phyloP scores from a whole-genome alignment of 2,888 invertebrate species.

The Oasisia sp. region DNA sequence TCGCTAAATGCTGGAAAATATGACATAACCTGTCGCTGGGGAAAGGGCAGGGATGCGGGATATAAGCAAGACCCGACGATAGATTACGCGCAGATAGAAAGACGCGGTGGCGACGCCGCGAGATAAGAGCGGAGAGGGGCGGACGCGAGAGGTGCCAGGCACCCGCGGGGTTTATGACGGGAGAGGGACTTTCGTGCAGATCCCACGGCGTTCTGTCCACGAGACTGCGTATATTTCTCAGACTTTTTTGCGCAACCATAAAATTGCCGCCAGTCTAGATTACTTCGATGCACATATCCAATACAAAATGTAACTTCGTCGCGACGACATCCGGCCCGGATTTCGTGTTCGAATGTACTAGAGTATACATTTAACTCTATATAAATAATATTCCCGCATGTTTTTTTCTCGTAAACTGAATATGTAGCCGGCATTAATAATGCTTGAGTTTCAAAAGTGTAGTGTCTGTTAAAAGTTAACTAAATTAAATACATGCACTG shows the following conservation, averaged over 20 bases:
- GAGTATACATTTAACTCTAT: background rate
- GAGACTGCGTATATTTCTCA: background rate
- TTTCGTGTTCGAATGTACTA: background rate
- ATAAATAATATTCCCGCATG: background rate
- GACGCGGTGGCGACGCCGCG: background rate
- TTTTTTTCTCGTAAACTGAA: background rate
- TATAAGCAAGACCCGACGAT: constrained; percentile 12
- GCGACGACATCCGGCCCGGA: too few species aligned
- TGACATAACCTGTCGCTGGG: background rate
- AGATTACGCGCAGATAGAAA: constrained; percentile 9
- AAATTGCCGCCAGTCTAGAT: constrained; percentile 4
- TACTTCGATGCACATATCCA: background rate
- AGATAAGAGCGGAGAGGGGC: background rate
- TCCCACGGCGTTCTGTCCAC: background rate
- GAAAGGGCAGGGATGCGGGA: background rate
- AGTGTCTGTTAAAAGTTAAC: too few species aligned
- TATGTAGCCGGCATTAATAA: background rate
- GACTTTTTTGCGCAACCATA: background rate
- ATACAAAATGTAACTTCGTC: too few species aligned
- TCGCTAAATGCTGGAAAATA: constrained; percentile 7
- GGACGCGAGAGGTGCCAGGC: background rate
- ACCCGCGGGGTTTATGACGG: constrained; percentile 10
- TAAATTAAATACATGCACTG: too few species aligned
- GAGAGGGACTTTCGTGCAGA: background rate
- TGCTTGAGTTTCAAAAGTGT: background rate